Conservation (phyloP, 2,113 vertebrate genomes). For the Pteropus alecto region DNA sequence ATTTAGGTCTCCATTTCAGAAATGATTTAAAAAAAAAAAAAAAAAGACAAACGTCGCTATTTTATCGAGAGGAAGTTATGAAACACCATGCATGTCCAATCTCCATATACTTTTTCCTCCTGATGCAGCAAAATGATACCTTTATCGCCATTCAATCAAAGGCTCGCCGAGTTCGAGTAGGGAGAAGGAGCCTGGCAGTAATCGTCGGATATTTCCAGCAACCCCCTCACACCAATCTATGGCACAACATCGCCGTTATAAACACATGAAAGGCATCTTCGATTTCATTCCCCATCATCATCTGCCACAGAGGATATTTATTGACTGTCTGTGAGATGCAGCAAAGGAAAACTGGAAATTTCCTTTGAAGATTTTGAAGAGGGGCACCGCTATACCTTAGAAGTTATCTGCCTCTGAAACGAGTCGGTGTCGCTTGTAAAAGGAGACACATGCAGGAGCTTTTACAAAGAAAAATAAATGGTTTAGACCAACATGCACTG, state of each 20-base stretch:
- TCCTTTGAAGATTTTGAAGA: not conserved
- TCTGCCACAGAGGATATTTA: conserved; percentile 7
- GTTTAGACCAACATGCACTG: rapidly evolving
- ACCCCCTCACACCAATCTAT: not conserved
- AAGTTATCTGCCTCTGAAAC: not conserved
- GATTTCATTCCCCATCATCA: not conserved
- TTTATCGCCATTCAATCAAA: conserved; percentile 45
- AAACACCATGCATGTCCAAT: conserved; percentile 15
- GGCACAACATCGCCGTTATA: not conserved
- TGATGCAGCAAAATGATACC: conserved; percentile 65
- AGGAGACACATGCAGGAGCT: not conserved
- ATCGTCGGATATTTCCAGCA: not conserved
- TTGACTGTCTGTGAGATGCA: not conserved
- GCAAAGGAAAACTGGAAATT: not conserved
- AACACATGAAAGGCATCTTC: conserved; percentile 43
- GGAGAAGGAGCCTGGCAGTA: not conserved
- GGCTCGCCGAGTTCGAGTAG: not conserved
- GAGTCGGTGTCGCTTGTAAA: not conserved
- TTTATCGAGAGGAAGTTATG: conserved; percentile 38
- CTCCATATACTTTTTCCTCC: conserved; percentile 52
- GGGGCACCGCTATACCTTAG: not conserved
- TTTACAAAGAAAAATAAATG: not conserved
- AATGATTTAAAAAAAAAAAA: conserved; percentile 22
- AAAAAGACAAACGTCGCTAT: conserved; percentile 48
- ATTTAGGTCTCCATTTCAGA: conserved; percentile 60